Percentiles rank a stretch among this genome's conserved stretches.
Evolutionary conservation across 2,113 vertebrate species (phyloP).

Genomic region (Rafetus swinhoei): DNA sequence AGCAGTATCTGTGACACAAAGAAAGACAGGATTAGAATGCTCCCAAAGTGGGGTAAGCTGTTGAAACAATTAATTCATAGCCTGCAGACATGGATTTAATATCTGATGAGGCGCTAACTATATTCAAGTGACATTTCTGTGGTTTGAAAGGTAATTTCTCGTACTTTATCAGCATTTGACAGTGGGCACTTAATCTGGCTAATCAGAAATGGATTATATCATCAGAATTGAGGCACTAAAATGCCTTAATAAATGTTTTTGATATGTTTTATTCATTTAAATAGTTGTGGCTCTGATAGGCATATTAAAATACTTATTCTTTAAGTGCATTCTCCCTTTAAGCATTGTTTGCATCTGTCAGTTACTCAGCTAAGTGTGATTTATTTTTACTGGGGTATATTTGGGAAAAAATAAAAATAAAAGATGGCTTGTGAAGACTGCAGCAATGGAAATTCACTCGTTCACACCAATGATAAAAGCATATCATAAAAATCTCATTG

Average conservation of each 20-base stretch:
- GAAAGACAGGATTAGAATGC: neutral
- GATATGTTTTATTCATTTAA: neutral
- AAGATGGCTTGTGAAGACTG: neutral
- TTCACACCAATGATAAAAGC: neutral
- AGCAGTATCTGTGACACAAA: neutral
- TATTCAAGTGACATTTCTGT: neutral
- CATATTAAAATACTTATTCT: neutral
- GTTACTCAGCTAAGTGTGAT: neutral
- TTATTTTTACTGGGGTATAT: neutral
- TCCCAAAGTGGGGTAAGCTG: neutral
- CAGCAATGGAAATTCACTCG: neutral
- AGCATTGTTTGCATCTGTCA: neutral
- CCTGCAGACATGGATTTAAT: neutral
- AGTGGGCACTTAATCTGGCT: neutral
- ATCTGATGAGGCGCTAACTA: neutral
- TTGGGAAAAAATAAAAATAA: accelerated
- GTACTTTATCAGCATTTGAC: neutral
- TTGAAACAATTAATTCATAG: neutral
- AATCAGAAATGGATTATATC: conserved; percentile 2
- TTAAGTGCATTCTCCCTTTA: neutral
- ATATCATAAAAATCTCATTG: neutral
- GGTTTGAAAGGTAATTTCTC: neutral
- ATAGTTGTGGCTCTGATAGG: neutral
- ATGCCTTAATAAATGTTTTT: neutral
- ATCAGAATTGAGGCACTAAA: neutral